Percentiles rank a stretch among this genome's conserved stretches.
phyloP scores from a whole-genome alignment of 35 echinoderm and acorn worm species.

The Diadema setosum region DNA sequence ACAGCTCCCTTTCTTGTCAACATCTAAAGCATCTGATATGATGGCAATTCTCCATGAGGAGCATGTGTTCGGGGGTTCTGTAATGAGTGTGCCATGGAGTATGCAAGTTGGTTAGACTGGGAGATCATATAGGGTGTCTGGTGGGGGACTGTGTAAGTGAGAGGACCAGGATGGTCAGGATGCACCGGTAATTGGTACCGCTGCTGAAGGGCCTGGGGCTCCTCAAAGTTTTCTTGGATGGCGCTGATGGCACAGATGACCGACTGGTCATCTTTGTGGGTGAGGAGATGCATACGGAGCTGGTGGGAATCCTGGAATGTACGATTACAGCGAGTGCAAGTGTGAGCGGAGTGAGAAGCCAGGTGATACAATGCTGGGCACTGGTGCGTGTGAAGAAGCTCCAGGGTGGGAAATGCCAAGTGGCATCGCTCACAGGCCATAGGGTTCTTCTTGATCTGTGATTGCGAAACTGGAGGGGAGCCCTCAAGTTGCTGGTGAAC shows the following conservation, averaged over 20 bases:
- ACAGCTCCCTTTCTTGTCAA: neutral
- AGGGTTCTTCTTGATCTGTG: neutral
- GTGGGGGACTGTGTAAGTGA: neutral
- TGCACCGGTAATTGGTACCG: neutral
- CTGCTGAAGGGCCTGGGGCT: neutral
- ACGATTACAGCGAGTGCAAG: neutral
- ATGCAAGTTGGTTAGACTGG: conserved; percentile 15
- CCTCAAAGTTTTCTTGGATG: conserved; percentile 13
- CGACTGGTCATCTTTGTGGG: neutral
- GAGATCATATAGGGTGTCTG: conserved; percentile 2
- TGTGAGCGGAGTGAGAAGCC: neutral
- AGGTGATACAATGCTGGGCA: neutral
- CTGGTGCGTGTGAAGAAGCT: neutral
- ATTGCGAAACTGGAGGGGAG: neutral
- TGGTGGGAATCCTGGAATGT: conserved; percentile 16
- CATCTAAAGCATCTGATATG: neutral
- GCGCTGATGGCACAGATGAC: conserved; percentile 14
- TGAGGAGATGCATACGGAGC: conserved; percentile 3
- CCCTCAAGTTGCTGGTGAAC: neutral
- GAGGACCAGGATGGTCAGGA: neutral
- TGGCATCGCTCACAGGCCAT: neutral
- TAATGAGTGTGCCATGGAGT: neutral
- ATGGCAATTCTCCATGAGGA: conserved; percentile 4
- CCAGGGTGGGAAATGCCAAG: neutral
- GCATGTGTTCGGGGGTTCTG: neutral